phyloP scores from a whole-genome alignment of 2,797 vertebrate genomes.

The Sebastes kiyomatsui region DNA sequence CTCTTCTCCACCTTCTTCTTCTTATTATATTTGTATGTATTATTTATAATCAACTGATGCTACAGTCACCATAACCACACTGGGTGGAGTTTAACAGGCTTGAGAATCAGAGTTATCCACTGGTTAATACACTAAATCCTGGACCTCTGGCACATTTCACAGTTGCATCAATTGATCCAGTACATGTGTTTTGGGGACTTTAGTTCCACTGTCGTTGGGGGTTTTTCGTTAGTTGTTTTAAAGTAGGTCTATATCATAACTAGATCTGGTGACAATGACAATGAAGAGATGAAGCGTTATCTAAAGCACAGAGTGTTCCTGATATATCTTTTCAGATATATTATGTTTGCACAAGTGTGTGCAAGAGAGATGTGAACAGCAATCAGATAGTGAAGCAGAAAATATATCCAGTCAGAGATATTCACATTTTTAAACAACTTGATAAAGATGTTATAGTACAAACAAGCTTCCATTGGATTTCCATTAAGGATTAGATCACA shows the following conservation, averaged over 20 bases:
- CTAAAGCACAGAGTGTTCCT: neutral
- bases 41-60: neutral
- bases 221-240: neutral
- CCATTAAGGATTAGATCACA: neutral
- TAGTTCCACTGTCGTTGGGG: neutral
- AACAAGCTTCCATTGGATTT: neutral
- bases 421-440: neutral
- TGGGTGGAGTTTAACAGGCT: neutral
- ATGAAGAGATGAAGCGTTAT: neutral
- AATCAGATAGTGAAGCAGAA: conserved; percentile 26
- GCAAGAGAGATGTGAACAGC: neutral
- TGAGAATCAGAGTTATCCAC: neutral
- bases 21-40: neutral
- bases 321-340: conserved; percentile 1
- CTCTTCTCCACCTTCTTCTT: neutral
- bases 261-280: neutral
- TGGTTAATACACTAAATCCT: neutral
- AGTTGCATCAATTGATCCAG: neutral
- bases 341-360: conserved; percentile 1
- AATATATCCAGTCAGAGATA: conserved; percentile 3
- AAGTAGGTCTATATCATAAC: neutral
- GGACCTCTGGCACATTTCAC: neutral
- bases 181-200: neutral
- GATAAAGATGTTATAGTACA: neutral
- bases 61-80: neutral